These are phyloP conservation scores for Ormyrus rosae DNA, from an alignment of 2,888 invertebrate genomes.

Conservation along the genomic window DNA sequence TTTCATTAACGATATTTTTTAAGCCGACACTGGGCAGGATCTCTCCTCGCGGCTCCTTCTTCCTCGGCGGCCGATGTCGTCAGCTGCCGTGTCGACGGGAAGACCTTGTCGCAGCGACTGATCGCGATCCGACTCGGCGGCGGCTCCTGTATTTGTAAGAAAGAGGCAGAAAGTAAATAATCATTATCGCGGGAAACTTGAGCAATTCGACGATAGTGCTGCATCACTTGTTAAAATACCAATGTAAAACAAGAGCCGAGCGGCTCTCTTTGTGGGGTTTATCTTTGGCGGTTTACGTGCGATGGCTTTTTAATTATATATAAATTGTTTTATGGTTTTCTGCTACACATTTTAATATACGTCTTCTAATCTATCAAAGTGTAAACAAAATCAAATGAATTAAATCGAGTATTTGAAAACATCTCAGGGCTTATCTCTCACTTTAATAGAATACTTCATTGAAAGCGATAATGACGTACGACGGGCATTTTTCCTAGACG, in stretches of 20 bases:
- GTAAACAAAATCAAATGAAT: no score
- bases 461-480: no score
- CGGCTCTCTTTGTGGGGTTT: background rate
- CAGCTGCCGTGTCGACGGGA: background rate
- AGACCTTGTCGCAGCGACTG: background rate
- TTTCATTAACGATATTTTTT: background rate
- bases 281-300: no score
- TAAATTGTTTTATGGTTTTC: no score
- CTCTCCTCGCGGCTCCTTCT: background rate
- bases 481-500: no score
- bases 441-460: no score
- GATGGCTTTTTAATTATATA: no score
- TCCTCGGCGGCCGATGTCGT: background rate
- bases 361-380: no score
- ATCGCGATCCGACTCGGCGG: background rate
- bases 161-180: slow-evolving; percentile 1
- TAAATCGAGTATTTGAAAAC: no score
- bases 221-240: slow-evolving; percentile 22
- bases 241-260: background rate
- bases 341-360: no score
- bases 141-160: slow-evolving; percentile 25
- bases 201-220: background rate
- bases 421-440: no score
- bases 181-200: slow-evolving; percentile 21
- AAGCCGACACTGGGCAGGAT: background rate